Evolutionary conservation across 1,140 invertebrate species (phyloP), one percentile per base, ranked within the genome.

Genomic region (Microplitis demolitor): DNA sequence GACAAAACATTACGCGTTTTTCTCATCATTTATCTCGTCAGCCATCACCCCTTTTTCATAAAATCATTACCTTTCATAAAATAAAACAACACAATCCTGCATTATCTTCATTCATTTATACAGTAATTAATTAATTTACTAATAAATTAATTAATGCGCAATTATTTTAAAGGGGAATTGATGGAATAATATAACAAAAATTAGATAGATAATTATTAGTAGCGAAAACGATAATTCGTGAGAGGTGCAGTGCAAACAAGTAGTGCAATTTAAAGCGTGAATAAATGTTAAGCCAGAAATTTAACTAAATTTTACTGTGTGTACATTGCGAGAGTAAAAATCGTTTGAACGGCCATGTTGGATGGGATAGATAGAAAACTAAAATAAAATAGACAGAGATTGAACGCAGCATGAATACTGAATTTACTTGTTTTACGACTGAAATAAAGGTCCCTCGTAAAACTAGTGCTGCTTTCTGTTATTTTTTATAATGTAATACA

Each of bases 381-480:
- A 39, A 39, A 24, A 67, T 24, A 39, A 33, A n/a, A 64, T 33
- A 67, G 66, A 67, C 66, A 67, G 66, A 67, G 66, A 67, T 67
- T 67, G 66, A 53, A 67, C 53, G 66, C 53, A 67, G 14, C 16
- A 67, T 67, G 66, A 67, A 67, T 67, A 67, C 66, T 6, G 24
- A 67, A 67, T 67, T 34, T 31, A 54, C 8, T 54, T 67, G 66
- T 67, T 67, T 67, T 54, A 67, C 14, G 62, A 24, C 62, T 53
- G 16, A 13, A 67, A 24, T 54, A 50, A 51, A 24, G 66, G 24
- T 67, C 34, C 14, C 53, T 31, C 13, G 56, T 11, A 14, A 24
- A 31, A 58, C 11, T 54, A 24, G 24, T 24, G 39, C 11, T 45
- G 39, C 39, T 45, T 45, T 45, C 1, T 8, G 5, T 45, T 45